Evolutionary conservation across 2,888 invertebrate species (phyloP).

Genomic region (Oeneis ivallda): DNA sequence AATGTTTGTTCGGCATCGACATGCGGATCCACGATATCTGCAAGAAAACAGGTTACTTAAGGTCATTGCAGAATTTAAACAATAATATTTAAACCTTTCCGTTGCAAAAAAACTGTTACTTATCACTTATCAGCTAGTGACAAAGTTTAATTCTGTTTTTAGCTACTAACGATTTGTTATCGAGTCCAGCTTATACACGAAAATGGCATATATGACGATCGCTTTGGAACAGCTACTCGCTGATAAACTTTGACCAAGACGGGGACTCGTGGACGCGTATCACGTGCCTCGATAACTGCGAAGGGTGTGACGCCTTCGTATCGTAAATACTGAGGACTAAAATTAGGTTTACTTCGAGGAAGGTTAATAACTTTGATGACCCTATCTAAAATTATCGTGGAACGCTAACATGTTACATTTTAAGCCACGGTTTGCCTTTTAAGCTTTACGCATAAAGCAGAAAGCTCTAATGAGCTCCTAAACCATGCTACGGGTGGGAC

Average conservation of each 20-base stretch:
- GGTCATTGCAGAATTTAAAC: constrained; percentile 2
- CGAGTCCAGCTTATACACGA: constrained; percentile 24
- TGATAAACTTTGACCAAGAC: constrained; percentile 42
- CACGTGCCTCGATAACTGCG: constrained; percentile 38
- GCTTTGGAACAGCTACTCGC: constrained; percentile 19
- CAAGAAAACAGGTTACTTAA: constrained; percentile 19
- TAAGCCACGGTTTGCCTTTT: constrained; percentile 1
- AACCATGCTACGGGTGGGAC: too few species aligned
- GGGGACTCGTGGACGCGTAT: constrained; percentile 30
- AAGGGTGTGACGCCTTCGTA: constrained; percentile 30
- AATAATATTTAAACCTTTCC: neutral
- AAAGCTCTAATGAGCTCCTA: neutral
- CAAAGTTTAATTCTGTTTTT: constrained; percentile 22
- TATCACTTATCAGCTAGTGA: constrained; percentile 7
- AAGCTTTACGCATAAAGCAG: neutral
- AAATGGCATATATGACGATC: constrained; percentile 31
- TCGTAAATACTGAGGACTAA: constrained; percentile 24
- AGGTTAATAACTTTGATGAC: constrained; percentile 1
- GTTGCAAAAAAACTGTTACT: constrained; percentile 1
- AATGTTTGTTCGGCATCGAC: constrained; percentile 92
- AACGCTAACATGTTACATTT: constrained; percentile 1
- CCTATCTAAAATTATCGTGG: neutral
- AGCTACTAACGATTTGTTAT: constrained; percentile 12
- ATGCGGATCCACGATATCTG: constrained; percentile 87
- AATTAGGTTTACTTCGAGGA: constrained; percentile 24